Percentiles rank a stretch among this genome's conserved stretches.
Conservation (phyloP, 2,888 invertebrate species). For the Drosophila phalerata region DNA sequence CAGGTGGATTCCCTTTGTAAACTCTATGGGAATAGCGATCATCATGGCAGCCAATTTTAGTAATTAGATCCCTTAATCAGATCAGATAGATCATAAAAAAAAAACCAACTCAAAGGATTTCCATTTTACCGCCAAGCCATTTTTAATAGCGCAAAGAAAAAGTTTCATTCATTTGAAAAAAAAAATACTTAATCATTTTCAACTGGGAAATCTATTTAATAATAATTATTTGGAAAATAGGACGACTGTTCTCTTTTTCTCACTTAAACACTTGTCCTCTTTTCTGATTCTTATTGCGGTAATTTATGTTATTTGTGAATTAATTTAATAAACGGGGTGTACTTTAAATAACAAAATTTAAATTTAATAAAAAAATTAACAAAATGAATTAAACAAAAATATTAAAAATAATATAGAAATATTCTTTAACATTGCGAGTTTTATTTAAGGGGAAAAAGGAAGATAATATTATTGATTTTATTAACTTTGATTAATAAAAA, state of each 20-base stretch:
- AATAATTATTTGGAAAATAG: conserved; percentile 35
- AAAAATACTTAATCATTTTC: not conserved
- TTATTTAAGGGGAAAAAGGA: not conserved
- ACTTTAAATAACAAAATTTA: conserved; percentile 14
- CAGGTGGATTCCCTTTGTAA: conserved; percentile 91
- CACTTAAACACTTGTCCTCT: conserved; percentile 77
- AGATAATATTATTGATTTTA: not conserved
- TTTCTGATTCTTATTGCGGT: conserved; percentile 61
- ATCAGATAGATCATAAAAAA: conserved; percentile 9
- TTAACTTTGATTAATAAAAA: no score
- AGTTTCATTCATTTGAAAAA: not conserved
- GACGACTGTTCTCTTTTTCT: conserved; percentile 39
- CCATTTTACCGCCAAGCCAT: conserved; percentile 31
- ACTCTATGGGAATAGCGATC: conserved; percentile 88
- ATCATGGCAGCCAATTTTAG: conserved; percentile 82
- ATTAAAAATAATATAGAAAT: conserved; percentile 15
- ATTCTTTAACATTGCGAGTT: conserved; percentile 2
- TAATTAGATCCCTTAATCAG: conserved; percentile 19
- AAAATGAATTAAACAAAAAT: conserved; percentile 2
- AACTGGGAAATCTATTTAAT: conserved; percentile 1
- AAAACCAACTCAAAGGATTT: conserved; percentile 15
- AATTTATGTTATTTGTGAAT: conserved; percentile 25
- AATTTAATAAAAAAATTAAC: conserved; percentile 2
- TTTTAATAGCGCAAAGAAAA: conserved; percentile 4
- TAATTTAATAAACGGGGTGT: conserved; percentile 18